Base-by-base conservation (phyloP, 2,888 invertebrate species). In the Caenorhabditis sp. region DNA sequence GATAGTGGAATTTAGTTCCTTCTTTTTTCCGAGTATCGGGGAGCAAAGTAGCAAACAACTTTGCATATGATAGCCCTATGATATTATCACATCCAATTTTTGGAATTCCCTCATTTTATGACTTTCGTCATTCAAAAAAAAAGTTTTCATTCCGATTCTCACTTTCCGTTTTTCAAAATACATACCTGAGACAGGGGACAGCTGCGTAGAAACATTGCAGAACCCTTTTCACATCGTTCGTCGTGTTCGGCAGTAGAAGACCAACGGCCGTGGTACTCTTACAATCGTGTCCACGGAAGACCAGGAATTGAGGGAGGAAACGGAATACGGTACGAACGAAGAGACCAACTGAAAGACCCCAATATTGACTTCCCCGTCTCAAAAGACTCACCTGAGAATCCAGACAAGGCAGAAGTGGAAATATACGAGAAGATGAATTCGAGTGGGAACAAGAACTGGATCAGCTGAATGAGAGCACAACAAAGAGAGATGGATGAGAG, bases 361-460 rank as follows among this genome's bases (percentile, higher is more conserved):
- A 14, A 26, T 14, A 54, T 54, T 8, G 26, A 54, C 4, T 59
- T 59, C 7, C 19, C 24, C 4, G 3, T n/a, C 12, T 38, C 12
- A 0, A 26, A 14, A 41, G 2, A 28, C 51, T 51, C 1, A 66
- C 66, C 66, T 51, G 66, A 66, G 31, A 86, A 86, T 14, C 86
- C 87, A 38, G 72, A 68, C 10, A 87, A 75, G 0, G 86, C 74
- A 8, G 82, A 80, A 10, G 73, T 76, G 0, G 86, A 82, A 41
- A 87, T 79, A 41, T 86, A 80, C 22, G 87, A 81, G 64, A 80
- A 85, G 24, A 87, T 69, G 59, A 86, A 82, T 58, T 86, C 83
- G 1, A 86, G 56, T 8, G 87, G 87, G 12, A 87, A 76, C 6
- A 86, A 47, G 69, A 87, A 87, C 26, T 85, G 77, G 12, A 85